Evolutionary conservation across 2,113 vertebrate species (phyloP).

Genomic region (Colius striatus): DNA sequence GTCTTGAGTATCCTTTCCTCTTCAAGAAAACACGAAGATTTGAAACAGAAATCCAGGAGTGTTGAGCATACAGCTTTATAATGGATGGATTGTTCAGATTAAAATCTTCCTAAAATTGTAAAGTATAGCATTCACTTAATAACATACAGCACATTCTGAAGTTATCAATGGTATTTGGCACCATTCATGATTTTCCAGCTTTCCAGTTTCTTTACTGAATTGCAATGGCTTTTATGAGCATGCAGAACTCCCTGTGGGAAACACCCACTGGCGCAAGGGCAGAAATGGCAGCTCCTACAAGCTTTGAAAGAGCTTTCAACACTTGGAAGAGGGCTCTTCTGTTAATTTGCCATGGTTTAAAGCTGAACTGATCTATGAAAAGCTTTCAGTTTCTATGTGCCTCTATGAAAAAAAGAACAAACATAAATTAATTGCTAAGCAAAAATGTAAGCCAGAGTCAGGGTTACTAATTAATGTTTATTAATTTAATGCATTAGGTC

Average conservation of each 20-base stretch:
- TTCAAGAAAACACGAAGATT: background rate
- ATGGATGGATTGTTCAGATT: too few relatives aligned
- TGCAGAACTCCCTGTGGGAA: background rate
- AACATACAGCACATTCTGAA: background rate
- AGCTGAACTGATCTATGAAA: background rate
- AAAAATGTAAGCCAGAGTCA: background rate
- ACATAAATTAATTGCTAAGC: background rate
- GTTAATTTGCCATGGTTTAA: background rate
- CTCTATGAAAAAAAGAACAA: background rate
- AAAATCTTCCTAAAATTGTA: background rate
- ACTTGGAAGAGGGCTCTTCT: background rate
- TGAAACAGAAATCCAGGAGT: background rate
- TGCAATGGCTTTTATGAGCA: background rate
- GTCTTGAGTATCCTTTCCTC: background rate
- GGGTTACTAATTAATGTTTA: background rate
- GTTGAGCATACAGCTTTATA: background rate
- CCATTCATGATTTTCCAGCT: background rate
- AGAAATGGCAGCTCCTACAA: background rate
- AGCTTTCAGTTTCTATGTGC: background rate
- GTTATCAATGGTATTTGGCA: background rate
- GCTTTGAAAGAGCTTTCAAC: background rate
- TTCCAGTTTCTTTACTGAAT: background rate
- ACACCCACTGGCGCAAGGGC: background rate
- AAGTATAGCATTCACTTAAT: background rate
- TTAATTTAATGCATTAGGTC: background rate